phyloP scores from a whole-genome alignment of 2,113 vertebrate species.

The Puffinus mauretanicus region DNA sequence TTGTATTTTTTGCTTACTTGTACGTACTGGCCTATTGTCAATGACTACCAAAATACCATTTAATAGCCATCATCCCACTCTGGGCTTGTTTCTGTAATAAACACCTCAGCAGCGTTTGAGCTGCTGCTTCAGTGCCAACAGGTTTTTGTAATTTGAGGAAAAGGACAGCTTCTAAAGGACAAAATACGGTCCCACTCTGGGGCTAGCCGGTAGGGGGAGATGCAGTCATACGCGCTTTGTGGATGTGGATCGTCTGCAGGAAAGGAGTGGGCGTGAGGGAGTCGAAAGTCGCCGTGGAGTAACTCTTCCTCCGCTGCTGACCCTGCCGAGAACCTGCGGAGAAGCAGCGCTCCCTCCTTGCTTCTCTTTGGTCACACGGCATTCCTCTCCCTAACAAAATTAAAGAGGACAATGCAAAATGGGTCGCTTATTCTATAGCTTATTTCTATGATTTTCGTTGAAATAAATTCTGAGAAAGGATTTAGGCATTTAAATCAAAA shows the following conservation, averaged over 20 bases:
- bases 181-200: neutral
- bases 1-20: neutral
- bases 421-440: neutral
- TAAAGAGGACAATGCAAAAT: neutral
- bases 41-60: neutral
- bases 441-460: neutral
- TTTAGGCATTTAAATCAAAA: neutral
- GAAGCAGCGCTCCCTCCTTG: neutral
- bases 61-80: neutral
- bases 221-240: neutral
- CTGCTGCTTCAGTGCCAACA: neutral
- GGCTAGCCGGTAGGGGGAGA: slow-evolving; percentile 51
- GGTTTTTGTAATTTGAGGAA: neutral
- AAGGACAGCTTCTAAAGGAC: neutral
- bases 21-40: neutral
- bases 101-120: neutral
- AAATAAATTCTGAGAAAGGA: neutral
- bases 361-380: neutral
- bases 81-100: neutral
- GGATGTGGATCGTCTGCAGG: neutral
- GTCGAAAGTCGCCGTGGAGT: fast-evolving
- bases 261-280: neutral
- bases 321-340: neutral
- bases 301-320: neutral
- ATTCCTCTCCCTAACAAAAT: neutral